Base-by-base conservation (phyloP, 2,113 vertebrate species). In the Larimichthys crocea region DNA sequence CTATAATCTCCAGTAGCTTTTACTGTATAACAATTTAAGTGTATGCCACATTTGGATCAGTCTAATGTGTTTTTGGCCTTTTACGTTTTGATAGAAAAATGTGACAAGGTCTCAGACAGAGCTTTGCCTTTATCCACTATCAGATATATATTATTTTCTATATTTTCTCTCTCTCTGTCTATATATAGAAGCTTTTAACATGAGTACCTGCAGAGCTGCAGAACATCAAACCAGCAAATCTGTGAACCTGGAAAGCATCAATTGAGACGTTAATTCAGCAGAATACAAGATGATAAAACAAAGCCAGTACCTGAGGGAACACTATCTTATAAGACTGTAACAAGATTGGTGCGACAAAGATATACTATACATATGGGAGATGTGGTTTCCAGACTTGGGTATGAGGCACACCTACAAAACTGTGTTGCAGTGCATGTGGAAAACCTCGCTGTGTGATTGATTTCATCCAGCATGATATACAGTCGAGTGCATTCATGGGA, bases 381-480 rank as follows among this genome's bases (percentile, higher is more conserved):
- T 53, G 50, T 74, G 63, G 17, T 83, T 79, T 81, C 40, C 65
- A 85, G 63, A 69, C 22, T 26, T 63, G 46, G 61, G 52, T 31
- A 16, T 7, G 10, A 48, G 12, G 10, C 26, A 60, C 55, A 77
- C n/a, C 65, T 82, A 64, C 49, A 48, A 40, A 56, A 44, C 78
- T 75, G 42, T 29, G 42, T 29, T 68, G 46, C 40, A 49, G 50
- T 49, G 22, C 64, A 74, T 16, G 17, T 70, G 77, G 40, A 40
- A 69, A 75, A 44, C 20, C 26, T 74, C 1, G 1, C 44, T 66
- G 80, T 88, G 67, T 35, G 67, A 81, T 53, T 74, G 80, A 88
- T 86, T 77, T 80, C 59, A 65, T 76, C 71, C 68, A 48, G 26
- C 19, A 63, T 87, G 74, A 67, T 74, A 20, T 44, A 89, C 31